phyloP scores from a whole-genome alignment of 2,113 vertebrate species.

The Labrus mixtus region DNA sequence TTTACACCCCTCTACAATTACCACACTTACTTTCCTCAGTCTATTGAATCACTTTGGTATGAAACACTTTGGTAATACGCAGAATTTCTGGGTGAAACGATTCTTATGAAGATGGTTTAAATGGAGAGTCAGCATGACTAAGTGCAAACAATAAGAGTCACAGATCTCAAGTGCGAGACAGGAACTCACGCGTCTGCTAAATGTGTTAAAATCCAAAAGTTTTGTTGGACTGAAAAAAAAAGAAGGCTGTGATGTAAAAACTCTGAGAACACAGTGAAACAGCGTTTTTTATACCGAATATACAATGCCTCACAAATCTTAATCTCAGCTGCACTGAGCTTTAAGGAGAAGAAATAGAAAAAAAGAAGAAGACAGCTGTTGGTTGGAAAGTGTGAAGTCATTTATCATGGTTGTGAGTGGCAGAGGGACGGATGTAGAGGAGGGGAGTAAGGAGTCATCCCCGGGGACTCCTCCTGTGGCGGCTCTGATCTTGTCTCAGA shows the following conservation, averaged over 20 bases:
- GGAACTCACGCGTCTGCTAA: background rate
- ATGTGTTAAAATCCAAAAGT: background rate
- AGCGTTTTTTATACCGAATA: background rate
- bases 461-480: constrained; percentile 60
- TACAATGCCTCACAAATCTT: constrained; percentile 14
- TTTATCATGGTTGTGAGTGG: constrained; percentile 63
- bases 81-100: background rate
- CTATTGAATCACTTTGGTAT: background rate
- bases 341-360: constrained; percentile 17
- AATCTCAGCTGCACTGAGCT: constrained; percentile 18
- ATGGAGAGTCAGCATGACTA: background rate
- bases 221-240: background rate
- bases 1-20: background rate
- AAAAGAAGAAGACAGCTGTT: constrained; percentile 63
- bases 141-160: background rate
- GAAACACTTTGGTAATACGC: background rate
- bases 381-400: constrained; percentile 59
- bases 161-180: background rate
- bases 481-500: constrained; percentile 67
- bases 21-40: no score
- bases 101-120: background rate
- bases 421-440: constrained; percentile 26
- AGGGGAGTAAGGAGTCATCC: constrained; percentile 47
- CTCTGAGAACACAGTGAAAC: background rate
- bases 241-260: background rate